Evolutionary conservation across 2,113 vertebrate species (phyloP).

Genomic region (Anguilla japonica): DNA sequence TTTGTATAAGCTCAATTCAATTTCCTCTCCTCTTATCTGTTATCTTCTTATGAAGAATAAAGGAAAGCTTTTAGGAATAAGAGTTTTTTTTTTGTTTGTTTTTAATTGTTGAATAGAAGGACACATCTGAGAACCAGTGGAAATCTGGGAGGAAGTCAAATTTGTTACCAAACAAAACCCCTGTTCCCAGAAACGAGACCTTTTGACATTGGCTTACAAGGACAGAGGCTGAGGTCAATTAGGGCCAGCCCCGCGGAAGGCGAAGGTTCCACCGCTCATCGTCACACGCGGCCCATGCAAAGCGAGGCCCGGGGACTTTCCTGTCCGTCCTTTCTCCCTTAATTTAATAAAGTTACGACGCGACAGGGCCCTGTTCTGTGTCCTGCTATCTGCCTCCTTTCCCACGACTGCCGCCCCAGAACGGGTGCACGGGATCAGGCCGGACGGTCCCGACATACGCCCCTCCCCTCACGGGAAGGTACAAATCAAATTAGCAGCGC

Average conservation of each 20-base stretch:
- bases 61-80: neutral
- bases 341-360: slow-evolving; percentile 80
- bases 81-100: too few species aligned
- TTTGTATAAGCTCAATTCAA: too few species aligned
- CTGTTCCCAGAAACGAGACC: slow-evolving; percentile 78
- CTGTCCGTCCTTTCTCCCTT: neutral
- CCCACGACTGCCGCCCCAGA: slow-evolving; percentile 90
- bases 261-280: slow-evolving; percentile 74
- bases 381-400: slow-evolving; percentile 76
- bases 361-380: slow-evolving; percentile 73
- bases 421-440: slow-evolving; percentile 76
- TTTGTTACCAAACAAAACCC: slow-evolving; percentile 82
- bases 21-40: too few species aligned
- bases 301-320: slow-evolving; percentile 64
- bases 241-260: slow-evolving; percentile 75
- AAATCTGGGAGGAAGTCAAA: slow-evolving; percentile 62
- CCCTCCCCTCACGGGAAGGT: slow-evolving; percentile 90
- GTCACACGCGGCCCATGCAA: slow-evolving; percentile 78
- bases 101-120: neutral
- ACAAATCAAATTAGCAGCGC: slow-evolving; percentile 97
- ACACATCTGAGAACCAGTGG: slow-evolving; percentile 6
- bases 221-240: slow-evolving; percentile 84
- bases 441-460: slow-evolving; percentile 95
- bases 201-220: slow-evolving; percentile 80
- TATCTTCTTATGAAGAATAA: neutral